These are phyloP conservation scores for Pandemis cinnamomeana DNA, from an alignment of 2,888 invertebrate species.

Conservation along the genomic window DNA sequence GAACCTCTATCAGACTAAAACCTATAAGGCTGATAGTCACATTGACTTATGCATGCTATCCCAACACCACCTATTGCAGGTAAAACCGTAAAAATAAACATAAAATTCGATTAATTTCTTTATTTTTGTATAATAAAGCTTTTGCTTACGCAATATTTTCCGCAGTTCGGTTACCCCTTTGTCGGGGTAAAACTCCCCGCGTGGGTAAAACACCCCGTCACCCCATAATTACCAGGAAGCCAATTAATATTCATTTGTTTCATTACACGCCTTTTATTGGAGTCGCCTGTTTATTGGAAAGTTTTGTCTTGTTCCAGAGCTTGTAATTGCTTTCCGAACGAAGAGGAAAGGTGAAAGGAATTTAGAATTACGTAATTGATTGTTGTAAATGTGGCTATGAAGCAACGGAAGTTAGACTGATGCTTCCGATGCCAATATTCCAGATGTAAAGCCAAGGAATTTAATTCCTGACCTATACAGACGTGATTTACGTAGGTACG, in stretches of 20 bases:
- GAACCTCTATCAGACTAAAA: too few relatives aligned
- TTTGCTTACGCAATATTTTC: too few relatives aligned
- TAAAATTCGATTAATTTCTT: too few relatives aligned
- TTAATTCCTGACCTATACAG: too few relatives aligned
- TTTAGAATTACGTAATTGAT: neutral
- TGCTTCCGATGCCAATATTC: neutral
- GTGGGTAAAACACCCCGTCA: neutral
- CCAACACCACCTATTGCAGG: too few relatives aligned
- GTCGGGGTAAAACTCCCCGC: neutral
- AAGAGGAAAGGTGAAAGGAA: neutral
- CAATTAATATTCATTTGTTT: slow-evolving; percentile 55
- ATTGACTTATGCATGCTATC: too few relatives aligned
- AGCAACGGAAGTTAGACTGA: too few relatives aligned
- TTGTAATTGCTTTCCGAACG: neutral
- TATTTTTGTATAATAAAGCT: too few relatives aligned
- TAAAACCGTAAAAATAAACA: too few relatives aligned
- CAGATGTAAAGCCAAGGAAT: neutral
- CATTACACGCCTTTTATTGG: slow-evolving; percentile 17
- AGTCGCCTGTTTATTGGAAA: slow-evolving; percentile 19
- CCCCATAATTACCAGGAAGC: slow-evolving; percentile 45
- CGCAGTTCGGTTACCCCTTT: neutral
- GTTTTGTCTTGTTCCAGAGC: slow-evolving; percentile 17
- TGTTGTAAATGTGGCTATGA: neutral
- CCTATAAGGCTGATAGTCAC: too few relatives aligned
- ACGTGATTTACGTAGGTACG: too few relatives aligned